phyloP scores from a whole-genome alignment of 64 coral and sea anemone species.

The Stylophora pistillata region DNA sequence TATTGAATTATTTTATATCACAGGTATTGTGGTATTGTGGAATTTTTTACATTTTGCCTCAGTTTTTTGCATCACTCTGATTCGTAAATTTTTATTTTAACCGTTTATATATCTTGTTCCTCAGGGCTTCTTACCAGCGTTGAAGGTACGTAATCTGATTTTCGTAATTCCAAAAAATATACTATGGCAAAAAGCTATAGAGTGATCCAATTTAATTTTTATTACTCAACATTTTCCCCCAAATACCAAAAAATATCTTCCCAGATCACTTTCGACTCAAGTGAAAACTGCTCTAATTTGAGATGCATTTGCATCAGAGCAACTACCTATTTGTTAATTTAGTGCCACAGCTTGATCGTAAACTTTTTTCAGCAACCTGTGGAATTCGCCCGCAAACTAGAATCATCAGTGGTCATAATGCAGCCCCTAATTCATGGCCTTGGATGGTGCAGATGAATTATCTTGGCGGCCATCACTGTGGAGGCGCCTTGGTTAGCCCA shows the following conservation, averaged over 20 bases:
- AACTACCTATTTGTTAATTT: neutral
- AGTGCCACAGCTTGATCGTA: neutral
- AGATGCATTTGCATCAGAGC: neutral
- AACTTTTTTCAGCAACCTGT: neutral
- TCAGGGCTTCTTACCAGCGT: neutral
- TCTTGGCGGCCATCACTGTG: slow-evolving; percentile 65
- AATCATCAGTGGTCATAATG: slow-evolving; percentile 75
- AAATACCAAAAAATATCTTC: no score
- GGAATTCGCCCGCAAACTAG: slow-evolving; percentile 49
- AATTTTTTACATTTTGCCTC: neutral
- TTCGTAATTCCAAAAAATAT: neutral
- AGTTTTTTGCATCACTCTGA: neutral
- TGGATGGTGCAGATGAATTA: slow-evolving; percentile 89
- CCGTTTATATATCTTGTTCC: neutral
- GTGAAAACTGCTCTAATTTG: no score
- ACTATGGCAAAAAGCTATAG: no score
- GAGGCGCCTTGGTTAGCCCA: slow-evolving; percentile 69
- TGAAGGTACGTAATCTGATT: neutral
- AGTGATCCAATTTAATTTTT: no score
- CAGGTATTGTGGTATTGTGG: neutral
- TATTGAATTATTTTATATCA: neutral
- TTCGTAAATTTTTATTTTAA: neutral
- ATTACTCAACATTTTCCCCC: no score
- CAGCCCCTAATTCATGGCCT: slow-evolving; percentile 74
- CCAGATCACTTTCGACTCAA: no score